Base-by-base conservation (phyloP, 2,113 vertebrate genomes). In the Dinomys branickii region DNA sequence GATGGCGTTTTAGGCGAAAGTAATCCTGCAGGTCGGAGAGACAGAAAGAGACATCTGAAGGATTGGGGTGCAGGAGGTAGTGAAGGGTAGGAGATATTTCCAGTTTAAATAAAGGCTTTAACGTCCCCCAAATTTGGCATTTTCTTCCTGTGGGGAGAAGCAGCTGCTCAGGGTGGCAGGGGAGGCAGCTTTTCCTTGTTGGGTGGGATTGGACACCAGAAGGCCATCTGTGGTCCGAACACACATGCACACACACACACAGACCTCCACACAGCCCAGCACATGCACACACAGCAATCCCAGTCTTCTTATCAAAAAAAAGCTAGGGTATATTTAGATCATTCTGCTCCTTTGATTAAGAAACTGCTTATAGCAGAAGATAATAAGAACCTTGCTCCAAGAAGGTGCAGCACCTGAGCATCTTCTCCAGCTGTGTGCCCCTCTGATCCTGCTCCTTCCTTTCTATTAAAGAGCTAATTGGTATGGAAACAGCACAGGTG, bases 361-460 rank as follows among this genome's bases (percentile, higher is more conserved):
- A 85, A 95, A 75, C 86, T 52, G 63, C 96, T 97, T 97, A 41
- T 94, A 56, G 85, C 41, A 5, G 85, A 61, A 91, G 97, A 95
- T 98, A 98, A 98, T 98, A 97, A 98, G 96, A 94, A 89, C 97
- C 92, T 97, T 97, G 96, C 82, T 65, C 73, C 22, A 33, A 89
- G 95, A 97, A 97, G 89, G 96, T 96, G 86, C 52, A 58, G 84
- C 98, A 96, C 97, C 98, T 98, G 97, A 95, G 65, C 33, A 9
- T 65, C 77, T 82, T 69, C 88, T 93, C 97, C 96, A 97, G 97
- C 97, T 98, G 98, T 19, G 95, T 54, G 59, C 85, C 44, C 67
- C 88, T 96, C 94, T 1, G 35, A 78, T 65, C 77, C 81, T 78
- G 41, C 20, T 92, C 97, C 88, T 96, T 92, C 94, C 89, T 94